phyloP scores from a whole-genome alignment of 2,113 vertebrate genomes.

The Acanthisitta chloris region DNA sequence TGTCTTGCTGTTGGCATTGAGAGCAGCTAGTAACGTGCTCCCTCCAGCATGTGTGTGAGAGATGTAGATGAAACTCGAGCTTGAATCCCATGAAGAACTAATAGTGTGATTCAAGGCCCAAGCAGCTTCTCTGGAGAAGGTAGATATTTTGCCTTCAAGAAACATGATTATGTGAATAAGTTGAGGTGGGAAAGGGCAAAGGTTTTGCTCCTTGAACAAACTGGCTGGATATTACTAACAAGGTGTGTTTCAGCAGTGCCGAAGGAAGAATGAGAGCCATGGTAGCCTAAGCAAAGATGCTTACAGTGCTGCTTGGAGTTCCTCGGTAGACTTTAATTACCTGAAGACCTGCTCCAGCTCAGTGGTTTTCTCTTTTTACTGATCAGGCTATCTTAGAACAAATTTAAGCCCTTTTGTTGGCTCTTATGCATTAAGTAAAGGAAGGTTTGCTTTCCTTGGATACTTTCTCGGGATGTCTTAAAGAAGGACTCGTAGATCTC shows the following conservation, averaged over 20 bases:
- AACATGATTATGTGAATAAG: background rate
- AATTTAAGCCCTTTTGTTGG: background rate
- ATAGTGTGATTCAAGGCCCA: background rate
- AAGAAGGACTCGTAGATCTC: background rate
- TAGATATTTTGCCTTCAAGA: background rate
- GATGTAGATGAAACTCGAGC: background rate
- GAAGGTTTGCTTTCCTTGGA: background rate
- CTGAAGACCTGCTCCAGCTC: background rate
- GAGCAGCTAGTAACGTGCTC: background rate
- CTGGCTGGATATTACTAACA: background rate
- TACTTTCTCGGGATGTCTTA: background rate
- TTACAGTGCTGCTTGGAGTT: background rate
- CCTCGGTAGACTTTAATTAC: background rate
- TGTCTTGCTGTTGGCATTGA: background rate
- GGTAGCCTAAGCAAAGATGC: background rate
- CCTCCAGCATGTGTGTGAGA: background rate
- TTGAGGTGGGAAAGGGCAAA: background rate
- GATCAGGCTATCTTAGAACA: background rate
- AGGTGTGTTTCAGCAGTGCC: background rate
- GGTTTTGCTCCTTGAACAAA: background rate
- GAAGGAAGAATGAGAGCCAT: background rate
- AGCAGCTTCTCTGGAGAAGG: background rate
- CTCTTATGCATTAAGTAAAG: background rate
- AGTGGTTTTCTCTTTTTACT: background rate
- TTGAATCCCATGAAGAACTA: background rate